Evolutionary conservation across 2,888 invertebrate genomes (phyloP), one percentile per base, ranked within the genome.

Genomic region (Pristionchus fissidentatus): DNA sequence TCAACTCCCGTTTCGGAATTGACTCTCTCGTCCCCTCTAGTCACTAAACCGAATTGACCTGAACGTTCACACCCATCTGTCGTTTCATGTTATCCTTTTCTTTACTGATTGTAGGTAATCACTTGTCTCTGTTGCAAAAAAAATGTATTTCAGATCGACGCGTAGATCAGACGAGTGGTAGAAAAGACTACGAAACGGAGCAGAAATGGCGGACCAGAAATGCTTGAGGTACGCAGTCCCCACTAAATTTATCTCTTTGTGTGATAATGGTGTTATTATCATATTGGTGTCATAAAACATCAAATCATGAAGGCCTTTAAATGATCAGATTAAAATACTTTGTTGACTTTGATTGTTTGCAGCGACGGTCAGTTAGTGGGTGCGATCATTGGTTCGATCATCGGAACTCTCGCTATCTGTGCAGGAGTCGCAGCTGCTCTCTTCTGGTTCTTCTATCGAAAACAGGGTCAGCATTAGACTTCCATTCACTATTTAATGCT

Each of bases 321-420:
- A 4, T 52, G 22, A 5, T 52, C 52, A 1, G 15, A 3, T 26
- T 22, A 5, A 8, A 26, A 57, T 26, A 3, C 26, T 22, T 8
- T 60, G 32, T 38, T n/a, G 19, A 3, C n/a, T 46, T 38, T 73
- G 5, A 35, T 29, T 46, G 15, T 3, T 84, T 86, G 88, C 82
- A 90, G 88, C 66, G 84, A 86, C 7, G 86, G 87, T 3, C 87
- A 90, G 83, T 85, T 92, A 4, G 89, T 89, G 35, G 87, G 89
- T 22, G 86, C 90, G 32, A 90, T 92, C 29, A 91, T 91, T 77
- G 92, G 90, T 26, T 89, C 89, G 7, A 90, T 91, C 35, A 86
- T 87, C 19, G 92, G 90, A 22, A 88, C 91, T 10, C 86, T 92
- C 41, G 55, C 90, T 38, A 87, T 92, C 41, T 89, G 88, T 32